These are phyloP conservation scores for Burhinus oedicnemus DNA, from an alignment of 2,113 vertebrate species.

Conservation along the genomic window DNA sequence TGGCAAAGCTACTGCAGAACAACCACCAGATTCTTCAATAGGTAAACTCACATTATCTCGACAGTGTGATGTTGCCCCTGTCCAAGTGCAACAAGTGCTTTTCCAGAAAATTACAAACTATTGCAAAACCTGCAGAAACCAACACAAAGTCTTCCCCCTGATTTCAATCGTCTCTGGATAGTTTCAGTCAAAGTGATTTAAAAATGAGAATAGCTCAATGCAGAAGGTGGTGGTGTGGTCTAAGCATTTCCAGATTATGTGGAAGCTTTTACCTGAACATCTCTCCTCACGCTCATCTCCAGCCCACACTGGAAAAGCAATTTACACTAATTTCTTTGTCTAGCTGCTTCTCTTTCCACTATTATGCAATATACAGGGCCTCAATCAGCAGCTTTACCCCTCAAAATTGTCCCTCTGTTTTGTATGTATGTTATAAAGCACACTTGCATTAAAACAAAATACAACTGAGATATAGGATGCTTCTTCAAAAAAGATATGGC, in stretches of 20 bases:
- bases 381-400: background rate
- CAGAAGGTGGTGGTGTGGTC: background rate
- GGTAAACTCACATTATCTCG: background rate
- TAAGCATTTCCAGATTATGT: background rate
- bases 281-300: background rate
- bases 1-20: background rate
- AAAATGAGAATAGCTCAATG: background rate
- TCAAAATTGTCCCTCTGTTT: background rate
- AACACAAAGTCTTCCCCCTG: background rate
- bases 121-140: background rate
- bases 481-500: fast-evolving
- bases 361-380: background rate
- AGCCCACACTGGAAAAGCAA: background rate
- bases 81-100: background rate
- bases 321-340: background rate
- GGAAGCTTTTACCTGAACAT: background rate
- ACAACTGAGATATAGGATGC: background rate
- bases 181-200: background rate
- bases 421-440: background rate
- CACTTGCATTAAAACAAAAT: background rate
- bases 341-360: background rate
- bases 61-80: background rate
- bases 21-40: background rate
- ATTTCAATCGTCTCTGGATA: background rate
- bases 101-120: background rate